Conservation (phyloP, 2,797 vertebrate genomes). For the Alouatta caraya region DNA sequence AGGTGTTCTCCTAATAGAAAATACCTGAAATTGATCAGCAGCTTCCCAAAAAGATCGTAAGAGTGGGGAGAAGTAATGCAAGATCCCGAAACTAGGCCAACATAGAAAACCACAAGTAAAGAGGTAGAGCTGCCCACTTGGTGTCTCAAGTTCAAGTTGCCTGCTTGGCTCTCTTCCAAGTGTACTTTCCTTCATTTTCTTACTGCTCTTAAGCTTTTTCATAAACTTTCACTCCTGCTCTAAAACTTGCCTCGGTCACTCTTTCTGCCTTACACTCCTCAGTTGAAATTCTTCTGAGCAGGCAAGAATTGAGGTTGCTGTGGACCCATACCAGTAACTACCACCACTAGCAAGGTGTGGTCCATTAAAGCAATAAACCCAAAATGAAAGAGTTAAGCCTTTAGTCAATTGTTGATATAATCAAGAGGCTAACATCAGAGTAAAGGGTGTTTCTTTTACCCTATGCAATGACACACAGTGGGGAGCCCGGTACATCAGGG, state of each 20-base stretch:
- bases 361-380: background rate
- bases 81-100: background rate
- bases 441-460: background rate
- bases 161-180: background rate
- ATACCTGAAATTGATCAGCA: background rate
- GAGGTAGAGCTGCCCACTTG: background rate
- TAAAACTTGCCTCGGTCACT: background rate
- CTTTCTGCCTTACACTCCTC: background rate
- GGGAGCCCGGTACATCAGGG: background rate
- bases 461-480: too few relatives aligned
- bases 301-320: background rate
- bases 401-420: background rate
- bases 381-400: background rate
- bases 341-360: background rate
- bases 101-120: background rate
- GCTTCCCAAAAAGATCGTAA: background rate
- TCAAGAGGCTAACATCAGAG: background rate
- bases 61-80: background rate
- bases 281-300: background rate
- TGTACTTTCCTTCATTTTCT: background rate
- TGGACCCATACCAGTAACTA: background rate
- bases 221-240: background rate
- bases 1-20: background rate
- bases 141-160: background rate
- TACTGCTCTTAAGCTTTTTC: background rate